These are phyloP conservation scores for Neopipo cinnamomea DNA, from an alignment of 2,113 vertebrate genomes.

Conservation along the genomic window DNA sequence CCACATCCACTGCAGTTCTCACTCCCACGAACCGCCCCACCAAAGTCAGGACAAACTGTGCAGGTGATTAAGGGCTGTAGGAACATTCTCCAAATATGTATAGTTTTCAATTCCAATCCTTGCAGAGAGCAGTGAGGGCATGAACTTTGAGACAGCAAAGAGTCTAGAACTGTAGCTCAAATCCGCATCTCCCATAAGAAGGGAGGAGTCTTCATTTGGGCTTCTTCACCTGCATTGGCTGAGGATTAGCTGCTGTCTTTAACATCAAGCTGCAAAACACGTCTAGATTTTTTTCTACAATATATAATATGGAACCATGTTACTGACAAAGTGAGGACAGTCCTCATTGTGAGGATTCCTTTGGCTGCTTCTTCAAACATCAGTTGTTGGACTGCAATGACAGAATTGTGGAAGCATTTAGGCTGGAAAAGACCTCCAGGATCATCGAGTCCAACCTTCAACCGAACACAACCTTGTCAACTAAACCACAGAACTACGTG, in stretches of 20 bases:
- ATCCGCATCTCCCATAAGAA: not conserved
- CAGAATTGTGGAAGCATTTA: not conserved
- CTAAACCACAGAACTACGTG: not conserved
- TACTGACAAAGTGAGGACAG: not conserved
- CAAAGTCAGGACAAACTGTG: not conserved
- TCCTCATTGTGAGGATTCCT: not conserved
- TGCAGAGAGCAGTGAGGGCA: not conserved
- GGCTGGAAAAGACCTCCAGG: not conserved
- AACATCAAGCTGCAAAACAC: not conserved
- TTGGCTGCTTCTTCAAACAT: not conserved
- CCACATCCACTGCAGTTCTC: not conserved
- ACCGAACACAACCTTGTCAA: too few relatives aligned
- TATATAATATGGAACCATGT: rapidly evolving
- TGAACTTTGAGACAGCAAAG: not conserved
- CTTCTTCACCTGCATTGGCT: not conserved
- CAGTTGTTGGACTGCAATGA: not conserved
- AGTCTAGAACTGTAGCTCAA: not conserved
- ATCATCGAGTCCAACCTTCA: not conserved
- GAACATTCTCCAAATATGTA: not conserved
- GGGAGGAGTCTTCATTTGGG: not conserved
- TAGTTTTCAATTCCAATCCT: not conserved
- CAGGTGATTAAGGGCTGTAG: not conserved
- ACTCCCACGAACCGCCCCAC: not conserved
- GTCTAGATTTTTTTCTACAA: not conserved
- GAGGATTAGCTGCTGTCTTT: not conserved